Evolutionary conservation across 2,797 vertebrate genomes (phyloP).

Genomic region (Fundulus diaphanus): DNA sequence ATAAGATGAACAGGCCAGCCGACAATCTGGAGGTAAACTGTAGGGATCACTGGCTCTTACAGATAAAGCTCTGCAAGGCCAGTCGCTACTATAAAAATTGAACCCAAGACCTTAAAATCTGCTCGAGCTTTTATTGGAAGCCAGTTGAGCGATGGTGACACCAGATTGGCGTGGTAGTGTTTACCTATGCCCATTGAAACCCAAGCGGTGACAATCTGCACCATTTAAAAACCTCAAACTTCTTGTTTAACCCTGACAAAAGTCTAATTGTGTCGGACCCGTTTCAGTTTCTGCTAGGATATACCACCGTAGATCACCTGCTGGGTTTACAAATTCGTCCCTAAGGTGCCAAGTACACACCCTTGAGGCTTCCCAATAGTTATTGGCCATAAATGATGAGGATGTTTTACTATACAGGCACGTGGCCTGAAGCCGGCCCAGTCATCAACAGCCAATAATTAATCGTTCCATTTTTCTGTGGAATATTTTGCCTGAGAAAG

Average conservation of each 20-base stretch:
- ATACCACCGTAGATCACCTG: background rate
- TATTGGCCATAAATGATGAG: background rate
- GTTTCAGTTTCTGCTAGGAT: background rate
- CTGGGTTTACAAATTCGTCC: background rate
- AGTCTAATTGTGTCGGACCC: too few species aligned
- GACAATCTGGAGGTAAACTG: background rate
- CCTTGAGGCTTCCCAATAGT: background rate
- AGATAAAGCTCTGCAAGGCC: background rate
- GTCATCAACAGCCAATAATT: background rate
- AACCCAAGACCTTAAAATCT: background rate
- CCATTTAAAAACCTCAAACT: background rate
- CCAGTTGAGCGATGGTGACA: background rate
- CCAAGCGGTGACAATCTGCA: background rate
- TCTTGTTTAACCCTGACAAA: background rate
- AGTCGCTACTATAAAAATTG: too few species aligned
- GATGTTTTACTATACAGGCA: too few species aligned
- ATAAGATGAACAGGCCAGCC: background rate
- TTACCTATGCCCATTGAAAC: background rate
- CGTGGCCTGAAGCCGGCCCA: too few species aligned
- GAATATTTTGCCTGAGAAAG: background rate
- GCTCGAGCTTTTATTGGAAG: background rate
- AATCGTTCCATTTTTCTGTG: background rate
- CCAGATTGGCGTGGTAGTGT: background rate
- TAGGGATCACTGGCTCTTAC: too few species aligned
- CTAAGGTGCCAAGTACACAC: background rate